Evolutionary conservation across 2,888 invertebrate genomes (phyloP).

Genomic region (Sipha maydis): DNA sequence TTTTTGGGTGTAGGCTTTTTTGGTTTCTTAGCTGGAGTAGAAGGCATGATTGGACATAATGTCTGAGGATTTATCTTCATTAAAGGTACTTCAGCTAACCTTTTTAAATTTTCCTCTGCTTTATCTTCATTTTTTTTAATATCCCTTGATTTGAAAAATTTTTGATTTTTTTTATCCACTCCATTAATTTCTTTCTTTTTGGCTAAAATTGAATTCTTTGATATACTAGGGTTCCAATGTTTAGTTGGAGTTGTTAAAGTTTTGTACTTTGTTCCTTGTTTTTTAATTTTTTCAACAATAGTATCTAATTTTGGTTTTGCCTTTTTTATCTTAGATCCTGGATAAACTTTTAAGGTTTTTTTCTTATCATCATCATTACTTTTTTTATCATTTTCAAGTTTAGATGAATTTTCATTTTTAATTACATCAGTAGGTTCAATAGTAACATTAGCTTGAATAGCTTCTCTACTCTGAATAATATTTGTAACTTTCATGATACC

Average conservation of each 20-base stretch:
- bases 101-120: slow-evolving; percentile 44
- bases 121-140: slow-evolving; percentile 53
- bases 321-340: slow-evolving; percentile 49
- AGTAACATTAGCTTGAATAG: slow-evolving; percentile 55
- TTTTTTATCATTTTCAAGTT: background rate
- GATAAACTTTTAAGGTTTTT: slow-evolving; percentile 42
- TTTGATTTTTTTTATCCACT: slow-evolving; percentile 47
- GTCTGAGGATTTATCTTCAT: slow-evolving; percentile 73
- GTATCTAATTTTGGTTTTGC: slow-evolving; percentile 50
- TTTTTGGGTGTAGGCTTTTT: slow-evolving; percentile 55
- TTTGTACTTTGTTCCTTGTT: slow-evolving; percentile 69
- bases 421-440: slow-evolving; percentile 29
- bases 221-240: slow-evolving; percentile 73
- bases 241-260: slow-evolving; percentile 73
- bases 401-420: slow-evolving; percentile 27
- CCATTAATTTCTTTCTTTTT: slow-evolving; percentile 64
- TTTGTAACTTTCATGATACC: slow-evolving; percentile 74
- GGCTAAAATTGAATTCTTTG: slow-evolving; percentile 67
- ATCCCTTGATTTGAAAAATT: slow-evolving; percentile 59
- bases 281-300: slow-evolving; percentile 57
- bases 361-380: slow-evolving; percentile 26
- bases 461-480: slow-evolving; percentile 38
- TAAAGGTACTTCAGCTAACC: slow-evolving; percentile 62
- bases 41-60: slow-evolving; percentile 69
- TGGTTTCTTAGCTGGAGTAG: slow-evolving; percentile 58